Evolutionary conservation across 1,140 invertebrate genomes (phyloP), one percentile per base, ranked within the genome.

Genomic region (Panulirus ornatus): DNA sequence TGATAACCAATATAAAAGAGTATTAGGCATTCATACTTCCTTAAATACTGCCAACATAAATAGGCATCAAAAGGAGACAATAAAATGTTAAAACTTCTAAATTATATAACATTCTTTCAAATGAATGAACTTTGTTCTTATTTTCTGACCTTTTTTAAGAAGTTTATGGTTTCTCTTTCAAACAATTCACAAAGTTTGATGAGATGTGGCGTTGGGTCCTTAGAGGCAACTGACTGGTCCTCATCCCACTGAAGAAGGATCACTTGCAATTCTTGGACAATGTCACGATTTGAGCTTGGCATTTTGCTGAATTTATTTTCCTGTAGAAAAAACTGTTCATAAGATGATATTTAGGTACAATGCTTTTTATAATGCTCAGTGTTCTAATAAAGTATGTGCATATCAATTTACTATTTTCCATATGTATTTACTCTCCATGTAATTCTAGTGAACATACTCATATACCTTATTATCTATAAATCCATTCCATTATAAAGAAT

Each of bases 231-330:
- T 22, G 88, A n/a, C 54, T 90, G 91, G 51, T 89, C 87, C 22
- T 92, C 92, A 73, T 92, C 92, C 92, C 92, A 92, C 40, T 84
- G 84, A 38, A 82, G 38, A 8, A 92, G 63, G 34, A 92, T 91
- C 75, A 92, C 91, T 34, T 91, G 91, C 36, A 92, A 66, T 66
- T 92, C 92, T 47, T 88, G 86, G 30, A 92, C 83, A 27, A 91
- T 90, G 85, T 92, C 92, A 16, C 82, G 81, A 58, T 90, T 90
- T 5, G 81, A 84, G 42, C 88, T 84, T 22, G 88, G 88, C 88
- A 90, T 90, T 44, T 42, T 79, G 51, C 8, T 47, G 86, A 6
- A n/a, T 79, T 19, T 27, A 42, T 51, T 44, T 16, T 47, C 44
- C 11, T 58, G 11, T 22, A 11, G 51, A 11, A 11, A 22, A 11